These are phyloP conservation scores for Lanius collurio DNA, from an alignment of 2,113 vertebrate species.

Conservation along the genomic window DNA sequence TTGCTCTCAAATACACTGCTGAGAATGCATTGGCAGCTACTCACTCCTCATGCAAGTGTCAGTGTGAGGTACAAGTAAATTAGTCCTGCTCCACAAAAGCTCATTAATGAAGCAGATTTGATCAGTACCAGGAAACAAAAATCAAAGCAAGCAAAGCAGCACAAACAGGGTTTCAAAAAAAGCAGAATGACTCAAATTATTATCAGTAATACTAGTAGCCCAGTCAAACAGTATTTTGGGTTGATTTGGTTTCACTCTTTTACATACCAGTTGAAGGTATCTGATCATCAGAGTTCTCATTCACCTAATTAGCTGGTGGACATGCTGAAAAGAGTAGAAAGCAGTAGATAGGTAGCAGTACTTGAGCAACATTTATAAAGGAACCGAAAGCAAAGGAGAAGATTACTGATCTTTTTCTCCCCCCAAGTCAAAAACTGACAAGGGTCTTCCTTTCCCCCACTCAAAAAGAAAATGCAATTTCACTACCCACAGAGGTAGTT, in stretches of 20 bases:
- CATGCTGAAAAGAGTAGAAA: slow-evolving; percentile 81
- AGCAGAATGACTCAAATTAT: neutral
- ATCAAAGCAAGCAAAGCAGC: slow-evolving; percentile 46
- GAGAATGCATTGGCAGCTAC: neutral
- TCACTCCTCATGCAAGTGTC: neutral
- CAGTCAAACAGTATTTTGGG: slow-evolving; percentile 49
- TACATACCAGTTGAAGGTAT: slow-evolving; percentile 82
- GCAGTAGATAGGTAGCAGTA: slow-evolving; percentile 79
- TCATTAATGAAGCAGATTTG: neutral
- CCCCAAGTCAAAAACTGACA: neutral
- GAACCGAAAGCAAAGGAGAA: slow-evolving; percentile 61
- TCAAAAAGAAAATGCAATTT: slow-evolving; percentile 19
- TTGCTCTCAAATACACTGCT: neutral
- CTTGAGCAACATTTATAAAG: slow-evolving; percentile 70
- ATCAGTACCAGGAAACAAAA: neutral
- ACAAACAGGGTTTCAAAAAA: slow-evolving; percentile 17
- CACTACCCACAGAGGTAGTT: neutral
- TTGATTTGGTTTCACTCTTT: slow-evolving; percentile 66
- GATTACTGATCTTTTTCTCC: neutral
- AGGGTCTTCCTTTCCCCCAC: neutral
- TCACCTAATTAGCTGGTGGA: slow-evolving; percentile 79
- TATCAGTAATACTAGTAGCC: neutral
- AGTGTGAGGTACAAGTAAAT: neutral
- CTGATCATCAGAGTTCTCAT: slow-evolving; percentile 75
- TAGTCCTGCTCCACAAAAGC: neutral